A percentile compares a stretch with the other conserved stretches of the same genome.
Conservation (phyloP, 2,113 vertebrate species). For the Phycodurus eques region DNA sequence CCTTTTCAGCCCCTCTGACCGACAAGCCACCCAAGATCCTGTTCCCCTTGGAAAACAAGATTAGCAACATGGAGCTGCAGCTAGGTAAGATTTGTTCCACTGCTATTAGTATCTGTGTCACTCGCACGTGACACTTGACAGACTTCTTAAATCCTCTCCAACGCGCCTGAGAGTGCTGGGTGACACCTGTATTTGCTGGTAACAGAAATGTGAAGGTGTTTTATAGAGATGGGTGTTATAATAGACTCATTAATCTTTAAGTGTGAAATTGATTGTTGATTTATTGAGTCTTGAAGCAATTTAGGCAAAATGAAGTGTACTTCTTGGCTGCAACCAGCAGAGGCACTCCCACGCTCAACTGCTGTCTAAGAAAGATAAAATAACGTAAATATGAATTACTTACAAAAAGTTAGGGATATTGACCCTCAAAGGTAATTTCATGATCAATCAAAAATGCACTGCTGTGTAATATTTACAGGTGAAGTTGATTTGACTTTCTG, state of each 20-base stretch:
- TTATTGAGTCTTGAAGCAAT: background rate
- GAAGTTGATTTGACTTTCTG: too few species aligned
- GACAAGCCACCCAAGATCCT: slow-evolving; percentile 94
- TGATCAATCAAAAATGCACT: background rate
- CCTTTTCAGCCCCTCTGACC: slow-evolving; percentile 87
- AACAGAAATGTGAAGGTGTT: slow-evolving; percentile 15
- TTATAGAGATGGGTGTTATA: background rate
- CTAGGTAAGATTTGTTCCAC: slow-evolving; percentile 81
- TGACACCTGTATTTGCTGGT: slow-evolving; percentile 42
- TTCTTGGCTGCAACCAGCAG: background rate
- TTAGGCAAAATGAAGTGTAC: background rate
- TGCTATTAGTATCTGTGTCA: slow-evolving; percentile 35
- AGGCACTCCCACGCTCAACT: background rate
- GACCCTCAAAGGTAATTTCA: too few species aligned
- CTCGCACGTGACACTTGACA: slow-evolving; percentile 55
- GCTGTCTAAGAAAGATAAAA: background rate
- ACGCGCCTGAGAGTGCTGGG: slow-evolving; percentile 41
- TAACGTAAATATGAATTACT: background rate
- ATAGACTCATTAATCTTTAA: background rate
- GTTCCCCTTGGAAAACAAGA: slow-evolving; percentile 87
- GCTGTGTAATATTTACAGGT: background rate
- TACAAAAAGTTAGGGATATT: too few species aligned
- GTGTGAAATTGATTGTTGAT: background rate
- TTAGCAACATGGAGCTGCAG: slow-evolving; percentile 88
- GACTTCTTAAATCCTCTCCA: slow-evolving; percentile 51